phyloP scores from a whole-genome alignment of 2,888 invertebrate species.

The Rotaria macrura region DNA sequence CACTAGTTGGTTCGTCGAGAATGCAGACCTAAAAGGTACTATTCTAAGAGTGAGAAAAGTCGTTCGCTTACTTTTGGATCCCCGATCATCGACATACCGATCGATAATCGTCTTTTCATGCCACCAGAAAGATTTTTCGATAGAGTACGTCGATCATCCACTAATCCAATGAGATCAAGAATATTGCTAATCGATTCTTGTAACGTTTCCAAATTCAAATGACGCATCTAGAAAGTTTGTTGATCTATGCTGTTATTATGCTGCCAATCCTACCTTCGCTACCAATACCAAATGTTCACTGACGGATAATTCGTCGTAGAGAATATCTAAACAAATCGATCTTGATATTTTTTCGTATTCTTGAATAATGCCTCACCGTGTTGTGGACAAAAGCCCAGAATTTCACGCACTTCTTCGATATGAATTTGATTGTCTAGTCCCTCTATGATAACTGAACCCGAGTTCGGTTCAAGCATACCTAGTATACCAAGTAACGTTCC shows the following conservation, averaged over 20 bases:
- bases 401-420: not conserved
- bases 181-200: not conserved
- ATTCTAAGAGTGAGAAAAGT: not conserved
- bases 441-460: conserved; percentile 16
- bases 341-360: too few species aligned
- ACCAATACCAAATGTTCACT: conserved; percentile 19
- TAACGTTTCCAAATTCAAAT: not conserved
- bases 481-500: too few species aligned
- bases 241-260: too few species aligned
- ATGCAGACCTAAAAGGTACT: not conserved
- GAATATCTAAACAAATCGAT: not conserved
- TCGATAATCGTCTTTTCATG: conserved; percentile 12
- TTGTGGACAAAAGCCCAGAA: conserved; percentile 22
- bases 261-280: not conserved
- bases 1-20: conserved; percentile 32
- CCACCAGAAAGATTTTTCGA: conserved; percentile 6
- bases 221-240: not conserved
- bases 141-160: not conserved
- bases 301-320: conserved; percentile 15
- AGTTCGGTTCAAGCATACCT: conserved; percentile 2
- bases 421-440: conserved; percentile 25
- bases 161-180: not conserved
- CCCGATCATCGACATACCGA: not conserved
- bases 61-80: not conserved
- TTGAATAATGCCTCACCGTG: not conserved